Evolutionary conservation across 2,113 vertebrate species (phyloP).

Genomic region (Lanius collurio): DNA sequence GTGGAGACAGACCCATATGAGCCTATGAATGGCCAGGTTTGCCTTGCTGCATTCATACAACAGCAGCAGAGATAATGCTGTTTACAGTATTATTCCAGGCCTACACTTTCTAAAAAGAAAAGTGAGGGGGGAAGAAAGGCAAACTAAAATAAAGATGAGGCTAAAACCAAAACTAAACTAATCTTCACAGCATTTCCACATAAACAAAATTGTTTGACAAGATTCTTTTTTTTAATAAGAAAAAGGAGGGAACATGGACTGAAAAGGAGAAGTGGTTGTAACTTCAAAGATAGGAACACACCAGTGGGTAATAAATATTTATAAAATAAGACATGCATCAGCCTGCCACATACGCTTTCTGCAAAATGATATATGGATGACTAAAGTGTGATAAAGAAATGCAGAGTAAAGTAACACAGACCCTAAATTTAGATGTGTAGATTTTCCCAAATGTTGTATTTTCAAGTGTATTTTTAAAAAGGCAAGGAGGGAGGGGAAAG

Average conservation of each 20-base stretch:
- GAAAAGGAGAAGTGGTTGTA: slow-evolving; percentile 25
- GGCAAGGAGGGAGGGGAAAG: background rate
- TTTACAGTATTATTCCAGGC: slow-evolving; percentile 36
- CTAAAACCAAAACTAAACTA: slow-evolving; percentile 16
- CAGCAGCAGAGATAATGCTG: background rate
- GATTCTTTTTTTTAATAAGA: background rate
- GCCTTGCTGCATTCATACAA: background rate
- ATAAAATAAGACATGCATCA: slow-evolving; percentile 73
- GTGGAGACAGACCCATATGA: background rate
- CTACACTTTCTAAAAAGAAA: background rate
- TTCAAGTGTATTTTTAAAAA: background rate
- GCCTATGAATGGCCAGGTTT: background rate
- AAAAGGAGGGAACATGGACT: background rate
- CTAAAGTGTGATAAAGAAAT: slow-evolving; percentile 67
- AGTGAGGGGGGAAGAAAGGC: background rate
- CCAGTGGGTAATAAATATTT: slow-evolving; percentile 74
- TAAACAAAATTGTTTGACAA: slow-evolving; percentile 42
- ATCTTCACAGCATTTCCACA: background rate
- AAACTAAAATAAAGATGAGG: slow-evolving; percentile 55
- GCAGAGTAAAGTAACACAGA: slow-evolving; percentile 58
- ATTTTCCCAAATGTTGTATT: slow-evolving; percentile 43
- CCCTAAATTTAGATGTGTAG: slow-evolving; percentile 52
- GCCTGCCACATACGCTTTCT: slow-evolving; percentile 50
- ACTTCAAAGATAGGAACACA: slow-evolving; percentile 69
- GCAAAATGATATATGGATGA: slow-evolving; percentile 58